Conservation (phyloP, 2,888 invertebrate species). For the Thymelicus acteon region DNA sequence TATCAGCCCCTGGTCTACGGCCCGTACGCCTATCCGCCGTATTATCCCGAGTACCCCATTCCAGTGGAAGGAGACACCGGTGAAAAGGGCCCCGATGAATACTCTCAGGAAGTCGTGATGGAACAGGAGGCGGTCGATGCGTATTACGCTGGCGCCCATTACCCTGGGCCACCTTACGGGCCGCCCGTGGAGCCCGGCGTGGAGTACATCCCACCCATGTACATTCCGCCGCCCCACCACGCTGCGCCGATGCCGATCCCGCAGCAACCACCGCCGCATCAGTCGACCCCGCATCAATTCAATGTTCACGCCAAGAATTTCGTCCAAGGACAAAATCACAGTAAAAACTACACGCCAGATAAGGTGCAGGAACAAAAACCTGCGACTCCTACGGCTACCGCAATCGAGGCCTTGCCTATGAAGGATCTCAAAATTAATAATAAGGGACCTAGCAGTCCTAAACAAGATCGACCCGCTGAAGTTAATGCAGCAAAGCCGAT, state of each 20-base stretch:
- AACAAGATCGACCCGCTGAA: slow-evolving; percentile 63
- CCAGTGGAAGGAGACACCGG: slow-evolving; percentile 72
- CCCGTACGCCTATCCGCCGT: slow-evolving; percentile 77
- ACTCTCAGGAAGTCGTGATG: slow-evolving; percentile 75
- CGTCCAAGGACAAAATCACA: slow-evolving; percentile 72
- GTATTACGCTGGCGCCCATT: slow-evolving; percentile 75
- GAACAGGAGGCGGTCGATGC: slow-evolving; percentile 80
- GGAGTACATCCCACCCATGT: slow-evolving; percentile 77
- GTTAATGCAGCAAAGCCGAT: slow-evolving; percentile 53
- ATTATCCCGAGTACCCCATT: slow-evolving; percentile 76
- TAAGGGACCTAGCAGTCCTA: slow-evolving; percentile 70
- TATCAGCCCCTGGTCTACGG: slow-evolving; percentile 79
- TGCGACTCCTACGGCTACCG: slow-evolving; percentile 52
- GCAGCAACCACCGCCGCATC: slow-evolving; percentile 66
- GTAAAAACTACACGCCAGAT: slow-evolving; percentile 53
- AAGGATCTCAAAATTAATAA: slow-evolving; percentile 73
- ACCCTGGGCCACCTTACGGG: slow-evolving; percentile 66
- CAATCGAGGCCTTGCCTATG: slow-evolving; percentile 70
- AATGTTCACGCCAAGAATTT: slow-evolving; percentile 82
- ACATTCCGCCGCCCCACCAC: slow-evolving; percentile 70
- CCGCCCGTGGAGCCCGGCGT: slow-evolving; percentile 71
- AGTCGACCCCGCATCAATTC: slow-evolving; percentile 72
- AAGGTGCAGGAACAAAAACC: slow-evolving; percentile 64
- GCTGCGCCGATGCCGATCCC: slow-evolving; percentile 64
- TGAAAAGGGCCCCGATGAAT: slow-evolving; percentile 79